Base-by-base conservation (phyloP, 2,888 invertebrate genomes). In the Drosophila prolongata region DNA sequence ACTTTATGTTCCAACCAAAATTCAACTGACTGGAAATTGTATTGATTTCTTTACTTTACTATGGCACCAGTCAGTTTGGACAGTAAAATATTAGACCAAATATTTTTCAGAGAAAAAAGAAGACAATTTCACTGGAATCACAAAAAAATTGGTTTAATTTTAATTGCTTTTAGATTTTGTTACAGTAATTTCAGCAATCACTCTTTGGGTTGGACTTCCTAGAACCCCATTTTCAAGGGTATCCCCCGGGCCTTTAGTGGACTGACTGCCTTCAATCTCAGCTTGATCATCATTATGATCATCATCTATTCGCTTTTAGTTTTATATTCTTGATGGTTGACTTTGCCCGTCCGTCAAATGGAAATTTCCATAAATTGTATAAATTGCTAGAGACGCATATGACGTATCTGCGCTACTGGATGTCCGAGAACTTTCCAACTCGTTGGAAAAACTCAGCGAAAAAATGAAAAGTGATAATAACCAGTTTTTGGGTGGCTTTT, bases 401-500 rank as follows among this genome's bases (percentile, higher is more conserved):
- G 64, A 62, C 57, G 68, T 59, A 34, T 55, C 44, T 55, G 56
- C 55, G 54, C 55, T 54, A 58, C 60, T 66, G 37, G 40, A 30
- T 40, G 38, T 10, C 44, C 38, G 68, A 83, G 83, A 83, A 83
- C 83, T 83, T 89, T 83, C 83, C 73, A 83, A 89, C 83, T 69
- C 73, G 83, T 89, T 83, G 76, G 73, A 49, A 73, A 68, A 69
- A 50, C 42, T 65, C 43, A 30, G 38, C 47, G 27, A 38, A 53
- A 75, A 81, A 83, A 87, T 85, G 87, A 83, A 83, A 83, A 83
- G 83, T 83, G 85, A 68, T 72, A 65, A 66, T 54, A 88, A 88
- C 85, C 88, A 86, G 88, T 87, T 75, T 34, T 35, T 13, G 30
- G n/a, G 30, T 46, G 40, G 34, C 38, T 57, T 40, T 30, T 43